Evolutionary conservation across 2,888 invertebrate genomes (phyloP).

Genomic region (Hypomecis punctinalis): DNA sequence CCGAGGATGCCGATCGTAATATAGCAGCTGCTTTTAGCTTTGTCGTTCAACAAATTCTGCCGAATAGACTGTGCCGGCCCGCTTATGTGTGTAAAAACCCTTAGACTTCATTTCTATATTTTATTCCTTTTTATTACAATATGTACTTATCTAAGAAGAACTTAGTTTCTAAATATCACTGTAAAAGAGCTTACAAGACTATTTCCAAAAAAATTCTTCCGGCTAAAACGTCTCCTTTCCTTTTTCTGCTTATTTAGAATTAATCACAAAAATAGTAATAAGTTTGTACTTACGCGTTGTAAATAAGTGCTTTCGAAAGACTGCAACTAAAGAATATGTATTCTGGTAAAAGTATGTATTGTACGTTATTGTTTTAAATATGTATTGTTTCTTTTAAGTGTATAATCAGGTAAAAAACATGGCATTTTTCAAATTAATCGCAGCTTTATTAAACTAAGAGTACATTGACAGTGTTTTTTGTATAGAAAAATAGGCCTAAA

Average conservation of each 20-base stretch:
- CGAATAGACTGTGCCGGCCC: too few relatives aligned
- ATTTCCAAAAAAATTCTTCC: constrained; percentile 1
- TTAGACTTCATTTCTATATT: too few relatives aligned
- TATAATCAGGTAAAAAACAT: neutral
- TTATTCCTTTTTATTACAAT: too few relatives aligned
- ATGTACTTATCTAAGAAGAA: too few relatives aligned
- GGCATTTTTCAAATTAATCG: neutral
- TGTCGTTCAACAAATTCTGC: too few relatives aligned
- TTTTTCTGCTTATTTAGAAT: constrained; percentile 4
- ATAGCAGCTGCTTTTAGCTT: too few relatives aligned
- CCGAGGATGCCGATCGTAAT: too few relatives aligned
- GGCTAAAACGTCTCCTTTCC: constrained; percentile 12
- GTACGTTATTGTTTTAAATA: neutral
- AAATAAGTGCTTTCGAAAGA: constrained; percentile 43
- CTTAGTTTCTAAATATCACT: neutral
- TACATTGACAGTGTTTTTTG: too few relatives aligned
- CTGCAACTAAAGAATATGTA: constrained; percentile 34
- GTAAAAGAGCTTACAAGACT: constrained; percentile 1
- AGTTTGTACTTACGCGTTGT: constrained; percentile 26
- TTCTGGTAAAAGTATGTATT: constrained; percentile 5
- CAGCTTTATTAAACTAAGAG: too few relatives aligned
- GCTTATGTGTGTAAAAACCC: too few relatives aligned
- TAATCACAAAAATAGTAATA: constrained; percentile 11
- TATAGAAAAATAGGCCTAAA: too few relatives aligned
- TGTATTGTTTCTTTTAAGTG: neutral